These are phyloP conservation scores for Leptoteleia sp. DNA, from an alignment of 1,140 invertebrate genomes.

Conservation along the genomic window DNA sequence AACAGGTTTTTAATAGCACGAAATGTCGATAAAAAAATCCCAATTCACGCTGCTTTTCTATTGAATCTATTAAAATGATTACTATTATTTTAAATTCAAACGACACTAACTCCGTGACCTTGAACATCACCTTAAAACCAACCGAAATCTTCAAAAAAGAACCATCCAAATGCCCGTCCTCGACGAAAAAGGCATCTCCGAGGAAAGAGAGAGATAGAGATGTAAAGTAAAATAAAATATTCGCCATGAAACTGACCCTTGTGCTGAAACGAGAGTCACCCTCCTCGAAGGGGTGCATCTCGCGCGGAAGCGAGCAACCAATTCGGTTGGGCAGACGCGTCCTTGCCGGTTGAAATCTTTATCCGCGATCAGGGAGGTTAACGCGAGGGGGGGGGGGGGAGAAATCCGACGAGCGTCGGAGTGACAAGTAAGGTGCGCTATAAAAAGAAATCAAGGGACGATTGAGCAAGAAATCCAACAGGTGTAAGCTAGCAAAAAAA, in stretches of 20 bases:
- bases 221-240: conserved; percentile 41
- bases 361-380: conserved; percentile 32
- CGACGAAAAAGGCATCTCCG: neutral
- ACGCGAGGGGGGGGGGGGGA: no score
- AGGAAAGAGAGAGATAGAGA: no score
- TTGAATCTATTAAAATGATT: no score
- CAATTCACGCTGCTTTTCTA: no score
- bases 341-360: conserved; percentile 11
- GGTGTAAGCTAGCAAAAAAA: conserved; percentile 79
- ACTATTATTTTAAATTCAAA: no score
- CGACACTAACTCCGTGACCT: no score
- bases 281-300: neutral
- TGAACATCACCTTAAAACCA: neutral
- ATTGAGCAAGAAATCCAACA: conserved; percentile 76
- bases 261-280: conserved; percentile 12
- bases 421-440: conserved; percentile 48
- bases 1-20: no score
- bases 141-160: neutral
- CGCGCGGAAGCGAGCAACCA: neutral
- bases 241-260: conserved; percentile 22
- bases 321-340: conserved; percentile 25
- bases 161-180: neutral
- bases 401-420: conserved; percentile 23
- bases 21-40: no score
- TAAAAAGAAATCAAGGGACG: conserved; percentile 67